Evolutionary conservation across 2,888 invertebrate genomes (phyloP), one percentile per base, ranked within the genome.

Genomic region (Linnaemya vulpina): DNA sequence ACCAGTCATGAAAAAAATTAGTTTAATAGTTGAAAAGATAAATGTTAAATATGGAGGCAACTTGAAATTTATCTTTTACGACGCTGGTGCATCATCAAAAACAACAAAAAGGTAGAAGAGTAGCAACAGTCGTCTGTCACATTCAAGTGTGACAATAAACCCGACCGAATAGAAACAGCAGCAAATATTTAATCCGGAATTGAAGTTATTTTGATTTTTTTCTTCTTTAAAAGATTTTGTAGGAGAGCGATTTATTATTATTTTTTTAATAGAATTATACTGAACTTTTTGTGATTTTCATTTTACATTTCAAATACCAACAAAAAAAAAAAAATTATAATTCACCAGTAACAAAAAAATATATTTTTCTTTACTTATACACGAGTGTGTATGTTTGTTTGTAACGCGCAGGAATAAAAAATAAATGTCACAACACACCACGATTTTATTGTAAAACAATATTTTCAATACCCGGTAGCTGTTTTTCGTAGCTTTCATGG

Each of bases 401-500:
- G 10, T 35, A 46, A 4, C 38, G 15, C 20, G 25, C 13, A 40
- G 13, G n/a, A 65, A 38, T n/a, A 25, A 43, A 68, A 67, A 58
- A 75, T 38, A 71, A 63, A 55, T 78, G 77, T 78, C 74, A 80
- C 62, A 65, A 80, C 71, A 80, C 65, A 68, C 55, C 67, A 79
- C 68, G 58, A 74, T 83, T 70, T 78, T 75, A 70, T 83, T 79
- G 74, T 83, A 65, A 83, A 77, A 71, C 82, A 76, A 77, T 67
- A 71, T 77, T 83, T 83, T 55, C 82, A 77, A 83, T 83, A 83
- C n/a, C 71, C 82, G 77, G 82, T 77, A 83, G 82, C 82, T 58
- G 60, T 7, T 70, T 65, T 68, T 65, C 22, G 20, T 38, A 68
- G 8, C 35, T 58, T 30, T 74, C 30, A 10, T 53, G 20, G 51